Conservation (phyloP, 2,888 invertebrate species). For the Ommatoiulus sabulosus region DNA sequence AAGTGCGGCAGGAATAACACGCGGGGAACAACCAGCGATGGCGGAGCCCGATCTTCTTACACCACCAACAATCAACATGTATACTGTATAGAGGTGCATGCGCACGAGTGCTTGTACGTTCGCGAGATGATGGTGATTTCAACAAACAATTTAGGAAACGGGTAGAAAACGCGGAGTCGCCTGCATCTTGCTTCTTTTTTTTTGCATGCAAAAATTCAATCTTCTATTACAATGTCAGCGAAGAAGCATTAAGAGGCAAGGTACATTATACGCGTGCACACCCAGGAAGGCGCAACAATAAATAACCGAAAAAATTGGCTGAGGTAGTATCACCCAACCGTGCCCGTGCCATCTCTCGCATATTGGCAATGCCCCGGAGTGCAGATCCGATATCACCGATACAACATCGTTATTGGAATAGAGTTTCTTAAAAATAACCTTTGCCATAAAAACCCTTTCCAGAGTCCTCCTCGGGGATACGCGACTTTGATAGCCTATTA, state of each 20-base stretch:
- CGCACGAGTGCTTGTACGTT: background rate
- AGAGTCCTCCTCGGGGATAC: slow-evolving; percentile 8
- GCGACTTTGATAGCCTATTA: slow-evolving; percentile 43
- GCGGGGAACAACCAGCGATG: background rate
- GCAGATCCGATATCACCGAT: slow-evolving; percentile 11
- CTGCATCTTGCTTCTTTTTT: background rate
- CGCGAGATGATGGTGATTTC: background rate
- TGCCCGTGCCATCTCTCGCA: background rate
- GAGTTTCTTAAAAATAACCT: slow-evolving; percentile 44
- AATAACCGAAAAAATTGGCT: background rate
- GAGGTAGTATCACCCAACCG: background rate
- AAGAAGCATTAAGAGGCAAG: background rate
- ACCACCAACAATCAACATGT: background rate
- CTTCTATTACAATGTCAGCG: slow-evolving; percentile 7
- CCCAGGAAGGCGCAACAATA: background rate
- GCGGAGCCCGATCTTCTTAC: background rate
- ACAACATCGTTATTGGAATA: slow-evolving; percentile 15
- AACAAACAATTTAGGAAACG: background rate
- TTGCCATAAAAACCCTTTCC: slow-evolving; percentile 9
- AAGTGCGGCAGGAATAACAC: background rate
- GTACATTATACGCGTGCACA: background rate
- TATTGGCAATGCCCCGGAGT: slow-evolving; percentile 3
- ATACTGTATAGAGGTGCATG: background rate
- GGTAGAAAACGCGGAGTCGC: background rate
- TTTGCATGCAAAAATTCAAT: slow-evolving; percentile 6